These are phyloP conservation scores for Drosophila quadrilineata DNA, from an alignment of 1,140 invertebrate species.

Conservation along the genomic window DNA sequence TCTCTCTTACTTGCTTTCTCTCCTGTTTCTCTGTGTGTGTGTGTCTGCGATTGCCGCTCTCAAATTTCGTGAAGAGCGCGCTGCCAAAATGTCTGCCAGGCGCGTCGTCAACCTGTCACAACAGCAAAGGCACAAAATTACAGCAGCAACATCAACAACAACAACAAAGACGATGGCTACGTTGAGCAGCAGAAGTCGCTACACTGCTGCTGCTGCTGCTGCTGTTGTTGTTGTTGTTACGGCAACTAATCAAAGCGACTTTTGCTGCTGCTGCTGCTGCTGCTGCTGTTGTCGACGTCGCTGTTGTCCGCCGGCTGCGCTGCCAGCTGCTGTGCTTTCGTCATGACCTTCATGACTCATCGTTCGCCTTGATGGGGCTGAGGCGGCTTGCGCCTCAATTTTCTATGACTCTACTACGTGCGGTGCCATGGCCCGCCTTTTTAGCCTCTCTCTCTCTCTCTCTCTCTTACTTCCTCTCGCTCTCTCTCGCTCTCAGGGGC, in stretches of 20 bases:
- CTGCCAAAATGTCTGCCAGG: slow-evolving; percentile 72
- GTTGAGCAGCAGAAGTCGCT: slow-evolving; percentile 13
- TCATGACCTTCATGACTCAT: slow-evolving; percentile 81
- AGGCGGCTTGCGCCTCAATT: slow-evolving; percentile 5
- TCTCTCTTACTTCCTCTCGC: background rate
- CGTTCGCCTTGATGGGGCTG: slow-evolving; percentile 42
- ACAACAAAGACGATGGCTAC: background rate
- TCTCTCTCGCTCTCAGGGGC: background rate
- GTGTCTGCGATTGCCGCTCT: too few species aligned
- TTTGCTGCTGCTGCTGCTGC: slow-evolving; percentile 50
- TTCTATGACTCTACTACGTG: slow-evolving; percentile 18
- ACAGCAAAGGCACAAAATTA: slow-evolving; percentile 37
- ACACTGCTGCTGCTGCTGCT: background rate
- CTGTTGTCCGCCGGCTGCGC: too few species aligned
- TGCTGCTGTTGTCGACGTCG: background rate
- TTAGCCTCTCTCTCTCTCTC: slow-evolving; percentile 2
- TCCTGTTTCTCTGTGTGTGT: slow-evolving; percentile 14
- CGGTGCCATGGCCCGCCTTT: slow-evolving; percentile 46
- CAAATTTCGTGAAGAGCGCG: too few species aligned
- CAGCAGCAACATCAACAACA: slow-evolving; percentile 7
- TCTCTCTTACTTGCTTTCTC: slow-evolving; percentile 13
- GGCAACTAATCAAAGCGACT: slow-evolving; percentile 69
- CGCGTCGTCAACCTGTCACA: slow-evolving; percentile 65
- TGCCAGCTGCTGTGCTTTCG: slow-evolving; percentile 63
- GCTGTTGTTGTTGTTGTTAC: slow-evolving; percentile 15